Base-by-base conservation (phyloP, 2,888 invertebrate species). In the Netelia inedita region DNA sequence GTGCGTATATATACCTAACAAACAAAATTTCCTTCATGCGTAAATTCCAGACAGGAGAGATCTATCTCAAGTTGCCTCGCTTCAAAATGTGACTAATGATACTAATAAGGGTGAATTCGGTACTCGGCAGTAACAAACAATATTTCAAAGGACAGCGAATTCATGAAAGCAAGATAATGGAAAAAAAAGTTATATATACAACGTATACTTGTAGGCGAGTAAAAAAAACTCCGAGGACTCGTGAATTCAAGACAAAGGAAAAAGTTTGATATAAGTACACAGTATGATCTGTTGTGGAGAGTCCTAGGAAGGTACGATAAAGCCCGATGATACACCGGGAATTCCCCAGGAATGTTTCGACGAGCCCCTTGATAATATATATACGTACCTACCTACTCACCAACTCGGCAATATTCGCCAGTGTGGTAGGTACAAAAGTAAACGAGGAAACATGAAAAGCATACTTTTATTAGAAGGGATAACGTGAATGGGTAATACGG, bases 401-500 rank as follows among this genome's bases (percentile, higher is more conserved):
- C 5, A 28, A 6, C 28, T 28, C 28, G 5, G 28, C 2, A 28
- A 28, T 28, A 28, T 5, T 28, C 28, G 28, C 28, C 5, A 28
- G 8, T 2, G 19, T 14, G 11, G 71, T 8, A 1, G 71, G 19
- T 50, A 61, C 16, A 35, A 68, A 65, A 72, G 65, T 46, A 28
- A 35, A 73, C 73, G 71, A 61, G 61, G 79, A 23, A 23, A 59
- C 2, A 73, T 53, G 46, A 65, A 57, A 21, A 63, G 61, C 19
- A 69, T 1, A 57, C 69, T 86, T 87, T 88, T 86, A 87, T 85
- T 86, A 80, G 63, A 43, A 61, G 16, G 14, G 65, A 73, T 16
- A 73, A 84, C 61, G 23, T 63, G 23, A 43, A 19, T 16, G 19
- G 50, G 50, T 55, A 35, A 53, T 23, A 73, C 35, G 68, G 65